Percentiles rank a stretch among this genome's conserved stretches.
phyloP scores from a whole-genome alignment of 2,888 invertebrate species.

The Lordiphosa fenestrarum region DNA sequence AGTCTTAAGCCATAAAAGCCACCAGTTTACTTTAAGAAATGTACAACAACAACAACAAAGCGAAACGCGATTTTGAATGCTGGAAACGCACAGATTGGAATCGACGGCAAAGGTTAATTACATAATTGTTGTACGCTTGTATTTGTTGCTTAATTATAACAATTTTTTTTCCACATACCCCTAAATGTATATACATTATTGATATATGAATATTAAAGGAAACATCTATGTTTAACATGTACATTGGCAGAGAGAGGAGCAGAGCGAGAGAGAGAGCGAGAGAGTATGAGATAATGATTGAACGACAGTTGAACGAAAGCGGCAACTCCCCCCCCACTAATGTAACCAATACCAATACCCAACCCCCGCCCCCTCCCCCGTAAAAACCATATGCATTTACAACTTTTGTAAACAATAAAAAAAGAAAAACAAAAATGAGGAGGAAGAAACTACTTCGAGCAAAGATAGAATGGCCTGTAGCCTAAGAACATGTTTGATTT shows the following conservation, averaged over 20 bases:
- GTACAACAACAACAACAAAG: slow-evolving; percentile 9
- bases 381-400: slow-evolving; percentile 45
- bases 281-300: not conserved
- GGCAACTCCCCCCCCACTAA: not conserved
- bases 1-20: slow-evolving; percentile 66
- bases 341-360: not conserved
- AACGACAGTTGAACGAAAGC: slow-evolving; percentile 2
- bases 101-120: slow-evolving; percentile 61
- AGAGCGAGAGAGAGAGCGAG: not conserved
- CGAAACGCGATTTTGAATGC: too few relatives aligned
- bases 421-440: not conserved
- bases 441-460: too few relatives aligned
- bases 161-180: slow-evolving; percentile 6
- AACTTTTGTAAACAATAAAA: slow-evolving; percentile 55
- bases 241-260: not conserved
- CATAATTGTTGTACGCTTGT: slow-evolving; percentile 70
- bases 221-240: slow-evolving; percentile 8
- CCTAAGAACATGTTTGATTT: too few relatives aligned
- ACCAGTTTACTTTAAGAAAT: slow-evolving; percentile 65
- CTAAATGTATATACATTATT: slow-evolving; percentile 8
- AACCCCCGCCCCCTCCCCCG: not conserved
- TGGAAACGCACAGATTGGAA: too few relatives aligned
- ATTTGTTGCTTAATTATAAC: slow-evolving; percentile 70
- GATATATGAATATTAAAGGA: slow-evolving; percentile 15
- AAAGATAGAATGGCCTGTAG: too few relatives aligned